Percentiles rank a stretch among this genome's conserved stretches.
Evolutionary conservation across 2,113 vertebrate species (phyloP).

Genomic region (Leptocoma aspasia): DNA sequence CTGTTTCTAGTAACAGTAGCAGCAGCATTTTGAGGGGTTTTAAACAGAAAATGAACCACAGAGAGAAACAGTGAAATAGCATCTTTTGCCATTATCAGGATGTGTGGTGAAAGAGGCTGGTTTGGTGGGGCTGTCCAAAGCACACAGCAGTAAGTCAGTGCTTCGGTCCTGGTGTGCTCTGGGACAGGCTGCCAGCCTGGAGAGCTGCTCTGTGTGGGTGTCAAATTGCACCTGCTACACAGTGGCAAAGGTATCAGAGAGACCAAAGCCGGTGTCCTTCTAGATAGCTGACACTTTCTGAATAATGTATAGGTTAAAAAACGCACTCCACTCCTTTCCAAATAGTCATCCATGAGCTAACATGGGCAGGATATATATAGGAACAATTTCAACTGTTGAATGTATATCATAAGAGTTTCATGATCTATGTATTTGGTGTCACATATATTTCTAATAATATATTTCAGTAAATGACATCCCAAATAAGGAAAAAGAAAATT

Average conservation of each 20-base stretch:
- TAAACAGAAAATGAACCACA: not conserved
- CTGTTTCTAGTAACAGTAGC: not conserved
- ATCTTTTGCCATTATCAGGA: not conserved
- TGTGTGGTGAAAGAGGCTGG: fast-evolving
- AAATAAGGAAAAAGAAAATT: not conserved
- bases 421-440: not conserved
- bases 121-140: fast-evolving
- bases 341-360: not conserved
- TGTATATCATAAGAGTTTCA: not conserved
- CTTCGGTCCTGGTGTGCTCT: fast-evolving
- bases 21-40: not conserved
- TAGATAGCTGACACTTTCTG: not conserved
- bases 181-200: not conserved
- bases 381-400: not conserved
- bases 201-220: not conserved
- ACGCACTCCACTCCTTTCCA: not conserved
- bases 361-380: not conserved
- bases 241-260: not conserved
- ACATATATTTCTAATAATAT: not conserved
- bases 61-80: not conserved
- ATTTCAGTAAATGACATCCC: not conserved
- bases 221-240: not conserved
- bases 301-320: not conserved
- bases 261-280: not conserved
- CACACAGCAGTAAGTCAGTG: not conserved